Base-by-base conservation (phyloP, 2,113 vertebrate genomes). In the Zosterops borbonicus region DNA sequence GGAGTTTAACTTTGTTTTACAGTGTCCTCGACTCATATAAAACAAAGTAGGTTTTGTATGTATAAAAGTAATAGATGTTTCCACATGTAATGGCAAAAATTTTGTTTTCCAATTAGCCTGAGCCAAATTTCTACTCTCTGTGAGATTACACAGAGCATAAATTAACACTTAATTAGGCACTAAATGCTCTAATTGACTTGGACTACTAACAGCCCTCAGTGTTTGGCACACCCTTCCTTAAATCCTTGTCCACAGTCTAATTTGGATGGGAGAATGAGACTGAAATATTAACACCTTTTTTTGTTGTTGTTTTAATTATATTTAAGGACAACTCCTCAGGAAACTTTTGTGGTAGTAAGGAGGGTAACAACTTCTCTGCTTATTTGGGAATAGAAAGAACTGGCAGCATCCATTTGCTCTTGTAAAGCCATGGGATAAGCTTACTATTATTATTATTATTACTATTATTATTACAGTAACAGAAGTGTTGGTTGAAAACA, bases 351-450 rank as follows among this genome's bases (percentile, higher is more conserved):
- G 50, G 42, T 35, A 50, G 42, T 90, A 71, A 95, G 74, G 75
- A 64, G 59, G 28, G 55, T 90, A 80, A 75, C 47, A 83, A 44
- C 13, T 52, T 78, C 20, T 50, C 41, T 74, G 83, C 69, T 82
- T 74, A 83, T 88, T 96, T 89, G 56, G n/a, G 52, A 92, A 83
- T 42, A 33, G 74, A 95, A 41, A 60, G 58, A 89, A 63, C 77
- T 47, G 3, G 84, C 59, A 2, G 46, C 56, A 92, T 77, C 44
- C 52, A 39, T 92, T 92, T 93, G 89, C 64, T 94, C 17, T 79
- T 58, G n/a, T 10, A 89, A 94, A 90, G 64, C 92, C 58, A 55
- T 71, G 75, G 53, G 60, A 96, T 87, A 79, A 96, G 74, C 71
- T 97, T 82, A 79, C 35, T 46, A 29, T 13, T 47, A 63, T 79